Percentiles rank a stretch among this genome's conserved stretches.
These are phyloP conservation scores for Xyrauchen texanus DNA, from an alignment of 2,113 vertebrate species.

Conservation along the genomic window DNA sequence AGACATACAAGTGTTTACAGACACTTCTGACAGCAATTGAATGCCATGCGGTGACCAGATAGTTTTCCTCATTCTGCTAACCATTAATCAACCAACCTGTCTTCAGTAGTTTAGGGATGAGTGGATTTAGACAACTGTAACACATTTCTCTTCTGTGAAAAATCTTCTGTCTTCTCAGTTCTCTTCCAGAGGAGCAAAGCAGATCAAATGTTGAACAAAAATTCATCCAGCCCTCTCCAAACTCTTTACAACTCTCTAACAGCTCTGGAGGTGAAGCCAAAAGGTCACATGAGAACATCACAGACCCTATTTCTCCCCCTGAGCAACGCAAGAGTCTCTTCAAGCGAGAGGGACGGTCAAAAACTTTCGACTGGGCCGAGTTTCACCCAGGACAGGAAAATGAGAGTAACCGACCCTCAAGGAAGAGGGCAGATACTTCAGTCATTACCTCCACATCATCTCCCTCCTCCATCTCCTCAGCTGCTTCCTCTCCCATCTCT, in stretches of 20 bases:
- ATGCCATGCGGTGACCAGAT: conserved; percentile 35
- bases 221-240: conserved; percentile 61
- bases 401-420: conserved; percentile 67
- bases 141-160: background rate
- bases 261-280: conserved; percentile 71
- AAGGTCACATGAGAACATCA: conserved; percentile 66
- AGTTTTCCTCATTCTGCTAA: conserved; percentile 29
- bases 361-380: conserved; percentile 95
- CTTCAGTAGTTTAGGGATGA: no score
- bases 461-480: conserved; percentile 56
- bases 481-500: conserved; percentile 63
- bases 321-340: conserved; percentile 87
- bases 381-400: conserved; percentile 85
- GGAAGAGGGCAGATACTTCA: conserved; percentile 63
- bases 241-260: conserved; percentile 64
- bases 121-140: conserved; percentile 6
- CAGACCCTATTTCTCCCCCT: conserved; percentile 48
- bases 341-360: conserved; percentile 90
- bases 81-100: conserved; percentile 18
- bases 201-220: conserved; percentile 71
- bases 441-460: conserved; percentile 68
- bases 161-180: conserved; percentile 69
- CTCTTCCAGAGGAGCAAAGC: conserved; percentile 83
- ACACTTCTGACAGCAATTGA: background rate
- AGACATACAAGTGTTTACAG: conserved; percentile 2